A percentile compares a stretch with the other conserved stretches of the same genome.
Evolutionary conservation across 2,888 invertebrate species (phyloP).

Genomic region (Spisula subtruncata): DNA sequence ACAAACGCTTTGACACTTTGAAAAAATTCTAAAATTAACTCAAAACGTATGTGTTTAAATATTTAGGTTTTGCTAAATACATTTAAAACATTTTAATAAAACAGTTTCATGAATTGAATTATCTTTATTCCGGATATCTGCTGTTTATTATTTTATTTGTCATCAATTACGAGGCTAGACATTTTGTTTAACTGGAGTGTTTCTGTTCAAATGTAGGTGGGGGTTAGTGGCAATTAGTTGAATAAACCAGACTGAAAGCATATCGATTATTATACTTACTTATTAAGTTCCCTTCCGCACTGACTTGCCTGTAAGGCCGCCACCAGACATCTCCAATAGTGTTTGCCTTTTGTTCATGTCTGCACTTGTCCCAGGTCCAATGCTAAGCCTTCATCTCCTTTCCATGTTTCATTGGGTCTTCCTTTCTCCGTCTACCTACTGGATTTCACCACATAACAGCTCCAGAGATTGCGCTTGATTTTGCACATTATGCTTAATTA

Average conservation of each 20-base stretch:
- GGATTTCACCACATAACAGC: too few relatives aligned
- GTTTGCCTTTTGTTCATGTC: too few relatives aligned
- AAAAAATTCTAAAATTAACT: neutral
- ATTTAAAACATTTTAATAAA: neutral
- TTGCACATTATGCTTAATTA: too few relatives aligned
- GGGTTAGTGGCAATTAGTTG: neutral
- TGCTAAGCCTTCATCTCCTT: too few relatives aligned
- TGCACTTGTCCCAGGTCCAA: too few relatives aligned
- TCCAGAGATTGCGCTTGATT: too few relatives aligned
- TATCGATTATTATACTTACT: neutral
- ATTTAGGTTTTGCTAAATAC: neutral
- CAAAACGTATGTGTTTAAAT: neutral
- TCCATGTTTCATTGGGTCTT: too few relatives aligned
- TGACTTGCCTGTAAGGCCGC: too few relatives aligned
- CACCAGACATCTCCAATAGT: too few relatives aligned
- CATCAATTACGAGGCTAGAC: neutral
- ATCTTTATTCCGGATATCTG: constrained; percentile 10
- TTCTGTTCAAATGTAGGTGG: neutral
- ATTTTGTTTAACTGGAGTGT: neutral
- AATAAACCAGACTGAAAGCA: constrained; percentile 1
- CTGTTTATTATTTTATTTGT: neutral
- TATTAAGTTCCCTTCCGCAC: too few relatives aligned
- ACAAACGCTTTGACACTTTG: constrained; percentile 8
- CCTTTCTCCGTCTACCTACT: too few relatives aligned
- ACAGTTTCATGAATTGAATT: neutral